Evolutionary conservation across 2,797 vertebrate genomes (phyloP), one percentile per base, ranked within the genome.

Genomic region (Myotis findleyi): DNA sequence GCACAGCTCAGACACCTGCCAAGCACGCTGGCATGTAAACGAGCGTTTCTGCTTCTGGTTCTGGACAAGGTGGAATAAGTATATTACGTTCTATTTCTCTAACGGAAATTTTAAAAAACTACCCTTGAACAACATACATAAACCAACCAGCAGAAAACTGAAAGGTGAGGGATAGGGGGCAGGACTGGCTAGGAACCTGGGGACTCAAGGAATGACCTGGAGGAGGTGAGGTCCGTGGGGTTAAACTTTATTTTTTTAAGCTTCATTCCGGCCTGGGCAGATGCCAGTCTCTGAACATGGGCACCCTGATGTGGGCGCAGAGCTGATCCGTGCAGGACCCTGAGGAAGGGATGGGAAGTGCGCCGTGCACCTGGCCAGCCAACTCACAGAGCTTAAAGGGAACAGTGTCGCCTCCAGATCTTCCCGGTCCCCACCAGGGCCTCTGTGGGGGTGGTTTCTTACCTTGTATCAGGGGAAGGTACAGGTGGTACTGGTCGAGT

Each of bases 381-480:
- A 0, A 27, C 30, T 33, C 71, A 23, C 1, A 6, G 38, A 4
- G 27, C 51, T 33, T 55, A 18, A 8, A 36, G 30, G 47, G 55
- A n/a, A 21, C 2, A 9, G 49, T 12, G 6, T 9, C 33, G 8
- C 73, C 16, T 66, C 7, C 3, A 10, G 8, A 33, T 55, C 66
- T 33, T 64, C 49, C 55, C n/a, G 9, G 53, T 21, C 8, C 25
- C 38, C n/a, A 0, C 23, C n/a, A n/a, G 62, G 69, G 64, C 20
- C 11, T 53, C 20, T 6, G 17, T 16, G 41, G 10, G 20, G 33
- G 18, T 55, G 72, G 8, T 18, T 0, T 68, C 97, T 98, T 98
- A 99, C 99, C 99, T 99, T 99, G 99, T 93, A 99, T 99, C 36
- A 99, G 98, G n/a, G 99, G 99, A 93, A 99, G 99, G 91, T 99